A percentile compares a stretch with the other conserved stretches of the same genome.
Evolutionary conservation across 2,888 invertebrate genomes (phyloP).

Genomic region (Ctenicera cuprea): DNA sequence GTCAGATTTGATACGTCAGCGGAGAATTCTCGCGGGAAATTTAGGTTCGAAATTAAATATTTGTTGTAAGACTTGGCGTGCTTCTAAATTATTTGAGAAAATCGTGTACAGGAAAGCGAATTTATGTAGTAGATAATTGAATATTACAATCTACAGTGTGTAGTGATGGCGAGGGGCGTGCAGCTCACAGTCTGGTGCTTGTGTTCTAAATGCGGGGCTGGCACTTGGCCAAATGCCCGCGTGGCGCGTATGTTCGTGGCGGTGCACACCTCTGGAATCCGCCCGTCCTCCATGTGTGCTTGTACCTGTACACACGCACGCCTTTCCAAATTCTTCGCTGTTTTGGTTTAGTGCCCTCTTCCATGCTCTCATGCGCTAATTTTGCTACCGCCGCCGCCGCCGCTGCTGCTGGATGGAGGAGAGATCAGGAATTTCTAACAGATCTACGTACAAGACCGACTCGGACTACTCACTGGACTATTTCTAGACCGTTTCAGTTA

Average conservation of each 20-base stretch:
- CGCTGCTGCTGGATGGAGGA: background rate
- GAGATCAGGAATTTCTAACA: slow-evolving; percentile 10
- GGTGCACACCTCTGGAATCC: slow-evolving; percentile 62
- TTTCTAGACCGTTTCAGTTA: slow-evolving; percentile 39
- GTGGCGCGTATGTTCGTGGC: slow-evolving; percentile 66
- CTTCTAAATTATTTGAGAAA: slow-evolving; percentile 34
- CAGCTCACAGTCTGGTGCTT: slow-evolving; percentile 65
- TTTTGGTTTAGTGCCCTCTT: slow-evolving; percentile 47
- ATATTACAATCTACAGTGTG: slow-evolving; percentile 54
- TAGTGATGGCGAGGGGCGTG: slow-evolving; percentile 52
- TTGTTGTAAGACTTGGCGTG: slow-evolving; percentile 18
- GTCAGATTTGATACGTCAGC: slow-evolving; percentile 20
- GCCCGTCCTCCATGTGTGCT: slow-evolving; percentile 58
- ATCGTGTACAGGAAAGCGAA: slow-evolving; percentile 26
- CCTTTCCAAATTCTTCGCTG: slow-evolving; percentile 46
- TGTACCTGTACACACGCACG: slow-evolving; percentile 50
- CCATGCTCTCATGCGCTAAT: slow-evolving; percentile 36
- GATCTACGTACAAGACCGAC: background rate
- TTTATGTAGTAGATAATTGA: slow-evolving; percentile 52
- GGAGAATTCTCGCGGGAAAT: slow-evolving; percentile 27
- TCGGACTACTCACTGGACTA: slow-evolving; percentile 36
- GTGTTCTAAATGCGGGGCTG: slow-evolving; percentile 69
- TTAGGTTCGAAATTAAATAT: slow-evolving; percentile 33
- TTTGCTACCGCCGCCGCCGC: slow-evolving; percentile 29
- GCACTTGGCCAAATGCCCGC: slow-evolving; percentile 66